phyloP scores from a whole-genome alignment of 2,888 invertebrate genomes.

The Drosophila tripunctata region DNA sequence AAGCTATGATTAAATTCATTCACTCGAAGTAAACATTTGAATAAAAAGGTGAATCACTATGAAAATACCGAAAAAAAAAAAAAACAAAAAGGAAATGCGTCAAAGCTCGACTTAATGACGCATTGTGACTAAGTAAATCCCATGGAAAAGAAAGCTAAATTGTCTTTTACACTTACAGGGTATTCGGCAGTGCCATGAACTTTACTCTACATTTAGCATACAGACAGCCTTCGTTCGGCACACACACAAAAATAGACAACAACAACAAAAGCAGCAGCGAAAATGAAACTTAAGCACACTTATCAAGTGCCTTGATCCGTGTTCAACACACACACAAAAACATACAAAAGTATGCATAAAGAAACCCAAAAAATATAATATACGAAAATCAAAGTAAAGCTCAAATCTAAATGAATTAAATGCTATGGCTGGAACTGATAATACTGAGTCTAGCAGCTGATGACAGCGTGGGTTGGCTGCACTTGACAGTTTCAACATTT shows the following conservation, averaged over 20 bases:
- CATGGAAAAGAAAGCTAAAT: background rate
- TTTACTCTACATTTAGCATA: constrained; percentile 49
- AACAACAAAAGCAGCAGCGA: background rate
- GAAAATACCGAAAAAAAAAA: constrained; percentile 29
- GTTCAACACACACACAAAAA: constrained; percentile 26
- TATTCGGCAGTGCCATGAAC: constrained; percentile 39
- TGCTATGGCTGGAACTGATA: constrained; percentile 48
- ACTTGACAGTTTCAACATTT: constrained; percentile 57
- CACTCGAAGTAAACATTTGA: constrained; percentile 3
- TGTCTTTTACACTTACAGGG: background rate
- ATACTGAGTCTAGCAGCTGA: constrained; percentile 40
- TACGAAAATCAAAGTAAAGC: constrained; percentile 17
- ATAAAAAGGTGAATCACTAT: constrained; percentile 41
- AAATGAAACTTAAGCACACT: constrained; percentile 24
- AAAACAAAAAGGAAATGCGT: constrained; percentile 1
- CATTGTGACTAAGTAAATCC: constrained; percentile 32
- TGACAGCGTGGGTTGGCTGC: constrained; percentile 60
- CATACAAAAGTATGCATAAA: too few species aligned
- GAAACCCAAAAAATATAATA: constrained; percentile 11
- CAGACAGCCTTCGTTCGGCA: constrained; percentile 37
- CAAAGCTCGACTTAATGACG: constrained; percentile 1
- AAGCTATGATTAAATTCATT: constrained; percentile 44
- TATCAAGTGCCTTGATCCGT: constrained; percentile 61
- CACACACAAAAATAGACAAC: constrained; percentile 3
- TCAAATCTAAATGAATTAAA: constrained; percentile 34